These are phyloP conservation scores for Hyles vespertilio DNA, from an alignment of 1,140 invertebrate genomes.

Conservation along the genomic window DNA sequence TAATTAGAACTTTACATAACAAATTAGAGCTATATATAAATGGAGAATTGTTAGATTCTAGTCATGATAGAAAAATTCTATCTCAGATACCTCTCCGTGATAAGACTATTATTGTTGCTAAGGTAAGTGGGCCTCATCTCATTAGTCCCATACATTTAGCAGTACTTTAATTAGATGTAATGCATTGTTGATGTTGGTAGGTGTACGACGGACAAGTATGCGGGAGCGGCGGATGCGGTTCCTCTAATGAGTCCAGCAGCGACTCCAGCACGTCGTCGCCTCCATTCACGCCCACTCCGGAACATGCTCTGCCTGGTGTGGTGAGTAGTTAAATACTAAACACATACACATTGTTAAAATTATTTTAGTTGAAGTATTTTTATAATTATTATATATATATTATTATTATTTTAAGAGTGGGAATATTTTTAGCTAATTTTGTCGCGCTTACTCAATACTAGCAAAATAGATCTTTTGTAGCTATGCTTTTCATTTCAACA, in stretches of 20 bases:
- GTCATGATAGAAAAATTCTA: conserved; percentile 92
- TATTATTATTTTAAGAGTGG: too few relatives aligned
- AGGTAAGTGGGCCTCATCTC: conserved; percentile 61
- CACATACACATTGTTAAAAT: too few relatives aligned
- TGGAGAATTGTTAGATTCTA: conserved; percentile 90
- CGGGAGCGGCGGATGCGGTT: conserved; percentile 65
- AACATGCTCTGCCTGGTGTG: conserved; percentile 93
- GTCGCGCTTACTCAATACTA: too few relatives aligned
- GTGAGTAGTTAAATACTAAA: conserved; percentile 75
- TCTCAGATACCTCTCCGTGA: conserved; percentile 92
- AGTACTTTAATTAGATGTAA: neutral
- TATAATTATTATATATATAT: too few relatives aligned
- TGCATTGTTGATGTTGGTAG: conserved; percentile 21
- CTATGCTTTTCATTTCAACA: too few relatives aligned
- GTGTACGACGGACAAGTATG: conserved; percentile 66
- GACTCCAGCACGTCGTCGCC: conserved; percentile 94
- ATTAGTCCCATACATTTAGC: neutral
- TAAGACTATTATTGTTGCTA: conserved; percentile 95
- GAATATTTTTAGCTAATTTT: too few relatives aligned
- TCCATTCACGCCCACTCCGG: conserved; percentile 88
- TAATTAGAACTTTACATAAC: conserved; percentile 89
- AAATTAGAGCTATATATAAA: conserved; percentile 95
- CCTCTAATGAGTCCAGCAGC: conserved; percentile 84
- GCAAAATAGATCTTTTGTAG: too few relatives aligned
- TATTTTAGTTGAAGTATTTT: too few relatives aligned